Percentiles rank a stretch among this genome's conserved stretches.
Conservation (phyloP, 2,797 vertebrate genomes). For the Rhabdophis nuchalis region DNA sequence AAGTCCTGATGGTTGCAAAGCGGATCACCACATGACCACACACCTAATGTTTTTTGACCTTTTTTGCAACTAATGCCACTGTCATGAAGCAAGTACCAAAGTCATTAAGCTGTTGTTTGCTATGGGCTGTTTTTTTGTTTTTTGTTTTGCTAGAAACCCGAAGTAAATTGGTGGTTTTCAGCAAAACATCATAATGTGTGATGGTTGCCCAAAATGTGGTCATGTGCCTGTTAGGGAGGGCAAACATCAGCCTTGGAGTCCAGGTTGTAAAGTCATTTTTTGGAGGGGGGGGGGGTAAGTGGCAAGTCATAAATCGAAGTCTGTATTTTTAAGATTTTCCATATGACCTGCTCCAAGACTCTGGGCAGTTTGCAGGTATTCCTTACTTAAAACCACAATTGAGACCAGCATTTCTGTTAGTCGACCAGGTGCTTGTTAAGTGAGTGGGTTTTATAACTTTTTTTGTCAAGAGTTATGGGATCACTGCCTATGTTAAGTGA, state of each 20-base stretch:
- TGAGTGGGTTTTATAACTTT: not conserved
- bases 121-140: no score
- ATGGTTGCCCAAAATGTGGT: not conserved
- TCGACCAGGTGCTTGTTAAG: not conserved
- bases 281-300: rapidly evolving
- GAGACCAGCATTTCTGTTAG: not conserved
- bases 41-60: not conserved
- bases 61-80: not conserved
- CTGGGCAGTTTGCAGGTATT: not conserved
- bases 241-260: not conserved
- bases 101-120: not conserved
- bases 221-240: not conserved
- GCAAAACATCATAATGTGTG: not conserved
- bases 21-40: no score
- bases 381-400: not conserved
- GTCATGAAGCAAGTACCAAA: not conserved
- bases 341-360: not conserved
- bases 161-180: not conserved
- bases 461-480: not conserved
- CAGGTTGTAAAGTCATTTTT: no score
- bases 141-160: not conserved
- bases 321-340: not conserved
- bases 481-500: not conserved
- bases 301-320: no score
- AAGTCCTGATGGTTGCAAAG: not conserved